Base-by-base conservation (phyloP, 2,888 invertebrate genomes). In the Dryobota labecula region DNA sequence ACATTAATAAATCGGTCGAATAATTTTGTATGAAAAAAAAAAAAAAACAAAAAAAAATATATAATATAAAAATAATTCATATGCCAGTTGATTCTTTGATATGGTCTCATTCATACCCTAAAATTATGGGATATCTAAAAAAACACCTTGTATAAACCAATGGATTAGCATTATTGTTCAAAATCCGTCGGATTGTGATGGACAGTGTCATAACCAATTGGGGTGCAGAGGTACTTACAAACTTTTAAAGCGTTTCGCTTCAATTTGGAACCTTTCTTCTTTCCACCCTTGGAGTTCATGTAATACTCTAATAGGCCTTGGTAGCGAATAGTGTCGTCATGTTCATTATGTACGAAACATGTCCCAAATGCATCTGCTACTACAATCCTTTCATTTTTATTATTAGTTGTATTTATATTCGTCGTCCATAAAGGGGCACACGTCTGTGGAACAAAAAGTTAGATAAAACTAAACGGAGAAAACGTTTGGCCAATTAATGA, bases 351-450 rank as follows among this genome's bases (percentile, higher is more conserved):
- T 4, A 70, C 0, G 33, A 76, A 78, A 24, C 83, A 83, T 8
- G 65, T 76, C 0, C 83, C 83, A 0, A 69, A 64, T 5, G 56
- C 51, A 20, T 84, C 78, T 2, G 27, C 6, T 9, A 41, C 0
- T 18, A 2, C 0, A 4, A 11, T 0, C 1, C 0, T 45, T 24
- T 2, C 3, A 1, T 8, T 1, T 7, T 0, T 0, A 15, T 0
- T 0, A 1, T 0, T 0, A 1, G 0, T 3, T 18, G 3, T 13
- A 2, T 4, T 33, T 13, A 75, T 9, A 9, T 47, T 13, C 11
- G 56, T n/a, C 2, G 84, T 77, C 77, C 73, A 72, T 8, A 84
- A 27, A 0, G 84, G 84, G 8, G 84, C 84, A 69, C 84, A 84
- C 0, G 77, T 74, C 84, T 84, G 69, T 45, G 27, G 43, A 47